Evolutionary conservation across 2,888 invertebrate species (phyloP), one percentile per base, ranked within the genome.

Genomic region (Camptogramma bilineatum): DNA sequence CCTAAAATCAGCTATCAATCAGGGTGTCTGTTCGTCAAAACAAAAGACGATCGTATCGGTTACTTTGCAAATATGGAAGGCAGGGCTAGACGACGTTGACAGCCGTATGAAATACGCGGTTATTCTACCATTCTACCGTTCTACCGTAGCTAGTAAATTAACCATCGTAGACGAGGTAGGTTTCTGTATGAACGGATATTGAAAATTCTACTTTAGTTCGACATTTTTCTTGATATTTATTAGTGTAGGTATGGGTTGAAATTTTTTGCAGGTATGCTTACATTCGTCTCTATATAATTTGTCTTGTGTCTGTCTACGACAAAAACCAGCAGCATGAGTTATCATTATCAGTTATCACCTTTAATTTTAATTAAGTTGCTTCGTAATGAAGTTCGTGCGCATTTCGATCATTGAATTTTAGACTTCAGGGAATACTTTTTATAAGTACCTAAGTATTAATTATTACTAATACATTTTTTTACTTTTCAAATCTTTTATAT

Each of bases 11-110:
- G 17, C 17, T 17, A 17, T 44, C 44, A 44, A 44, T 42, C 42
- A 57, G 16, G 51, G 54, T 52, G 53, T 62, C 59, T 28, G 57
- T 59, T 39, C 34, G 52, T 60, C 59, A 55, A 48, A 68, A 70
- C 68, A 70, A 72, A 66, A 70, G 69, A 62, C 54, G 72, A 69
- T 72, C 59, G 59, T 72, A 72, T 72, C 72, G 64, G 55, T 48
- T 44, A 51, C 53, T 44, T 47, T 55, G 61, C 65, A 68, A 72
- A 68, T 66, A 72, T 60, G 72, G 64, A 62, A 64, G 62, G 65
- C 65, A 70, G 60, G 60, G 44, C 66, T 66, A 68, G 72, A 72
- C 72, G 52, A 64, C 19, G 54, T 56, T 66, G 66, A 66, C 69
- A 72, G 70, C 56, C 54, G 64, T 65, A 68, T 70, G 62, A 69